Evolutionary conservation across 1,140 invertebrate genomes (phyloP).

Genomic region (Drosophila burlai): DNA sequence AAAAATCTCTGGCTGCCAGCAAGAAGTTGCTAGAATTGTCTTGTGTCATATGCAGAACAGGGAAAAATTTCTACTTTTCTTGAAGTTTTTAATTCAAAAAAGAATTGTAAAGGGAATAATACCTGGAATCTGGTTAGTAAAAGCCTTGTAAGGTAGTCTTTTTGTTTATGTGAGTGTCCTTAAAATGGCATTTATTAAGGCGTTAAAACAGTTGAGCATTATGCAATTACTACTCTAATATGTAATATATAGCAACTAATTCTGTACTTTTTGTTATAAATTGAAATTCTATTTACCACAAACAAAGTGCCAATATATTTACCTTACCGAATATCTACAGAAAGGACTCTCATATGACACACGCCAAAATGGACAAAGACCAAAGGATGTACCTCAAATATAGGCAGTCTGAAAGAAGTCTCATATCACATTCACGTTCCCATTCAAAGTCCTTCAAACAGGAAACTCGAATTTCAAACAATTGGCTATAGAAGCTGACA

Average conservation of each 20-base stretch:
- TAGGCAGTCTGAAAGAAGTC: slow-evolving; percentile 1
- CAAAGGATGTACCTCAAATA: slow-evolving; percentile 29
- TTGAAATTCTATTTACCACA: neutral
- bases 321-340: slow-evolving; percentile 27
- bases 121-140: neutral
- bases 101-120: neutral
- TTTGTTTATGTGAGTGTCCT: neutral
- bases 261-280: fast-evolving
- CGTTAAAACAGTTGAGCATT: neutral
- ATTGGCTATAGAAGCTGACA: slow-evolving; percentile 49
- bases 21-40: slow-evolving; percentile 48
- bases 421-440: slow-evolving; percentile 28
- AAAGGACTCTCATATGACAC: slow-evolving; percentile 53
- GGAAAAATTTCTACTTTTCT: neutral
- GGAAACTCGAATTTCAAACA: slow-evolving; percentile 80
- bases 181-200: neutral
- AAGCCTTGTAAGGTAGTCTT: neutral
- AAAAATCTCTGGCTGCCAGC: slow-evolving; percentile 35
- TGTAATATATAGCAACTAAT: neutral
- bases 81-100: neutral
- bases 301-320: neutral
- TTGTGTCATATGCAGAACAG: slow-evolving; percentile 58
- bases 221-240: no score
- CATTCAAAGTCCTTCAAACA: slow-evolving; percentile 26
- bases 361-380: slow-evolving; percentile 48